Base-by-base conservation (phyloP, 2,888 invertebrate species). In the Eueremaeus valkanovi region DNA sequence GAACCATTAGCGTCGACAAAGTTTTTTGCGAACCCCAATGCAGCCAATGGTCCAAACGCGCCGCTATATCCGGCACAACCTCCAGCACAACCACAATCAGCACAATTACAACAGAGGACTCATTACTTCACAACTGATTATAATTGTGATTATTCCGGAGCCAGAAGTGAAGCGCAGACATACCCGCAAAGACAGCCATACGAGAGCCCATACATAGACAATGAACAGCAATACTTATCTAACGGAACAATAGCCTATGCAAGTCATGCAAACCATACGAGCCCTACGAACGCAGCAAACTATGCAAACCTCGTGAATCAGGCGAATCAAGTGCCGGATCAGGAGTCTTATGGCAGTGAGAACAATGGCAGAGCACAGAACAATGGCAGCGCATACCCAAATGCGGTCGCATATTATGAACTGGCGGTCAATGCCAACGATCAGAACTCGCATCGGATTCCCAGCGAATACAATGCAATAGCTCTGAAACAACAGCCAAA, bases 401-500 rank as follows among this genome's bases (percentile, higher is more conserved):
- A 68, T n/a, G 42, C 16, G n/a, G n/a, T n/a, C 16, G 68, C 21
- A 5, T 68, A 68, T 21, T 68, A 68, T 68, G 68, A 68, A 68
- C 11, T 68, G 27, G 68, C 5, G 9, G 24, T 21, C 36, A 68
- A 68, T 68, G 21, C 42, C 9, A 24, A 9, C 24, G 68, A 68
- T 68, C 68, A 68, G 21, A 68, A 51, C 18, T 49, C 29, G 6
- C 75, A 75, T 61, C 70, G 75, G 31, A 75, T 75, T 55, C 75
- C 75, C 27, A 68, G 68, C 18, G 75, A 75, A 45, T 75, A 75
- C 66, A 66, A 63, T 40, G 75, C 75, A 27, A 75, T 66, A 18
- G 40, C 75, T 31, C 27, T 75, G 45, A 75, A 75, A 45, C 75
- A 75, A 61, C 51, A 74, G 61, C 42, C 68, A 13, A 8, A 68